These are phyloP conservation scores for Phylloscopus trochiloides DNA, from an alignment of 2,113 vertebrate species.

Conservation along the genomic window DNA sequence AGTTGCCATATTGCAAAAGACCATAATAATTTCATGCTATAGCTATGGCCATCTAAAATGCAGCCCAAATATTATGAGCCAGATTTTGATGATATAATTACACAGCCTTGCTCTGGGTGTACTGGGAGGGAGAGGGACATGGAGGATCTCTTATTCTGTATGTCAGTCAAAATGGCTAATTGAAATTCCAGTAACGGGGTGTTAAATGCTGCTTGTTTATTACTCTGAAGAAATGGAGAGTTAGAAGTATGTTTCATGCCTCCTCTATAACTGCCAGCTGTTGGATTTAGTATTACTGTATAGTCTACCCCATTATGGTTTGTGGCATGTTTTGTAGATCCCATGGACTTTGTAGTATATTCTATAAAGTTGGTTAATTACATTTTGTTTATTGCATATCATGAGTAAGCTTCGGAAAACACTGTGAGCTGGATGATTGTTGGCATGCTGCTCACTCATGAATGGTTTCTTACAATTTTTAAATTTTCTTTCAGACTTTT, in stretches of 20 bases:
- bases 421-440: neutral
- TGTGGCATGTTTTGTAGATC: neutral
- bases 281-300: neutral
- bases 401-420: neutral
- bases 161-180: neutral
- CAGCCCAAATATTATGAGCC: neutral
- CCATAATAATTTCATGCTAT: conserved; percentile 1
- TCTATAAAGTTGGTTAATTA: neutral
- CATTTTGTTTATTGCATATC: neutral
- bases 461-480: neutral
- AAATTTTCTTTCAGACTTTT: neutral
- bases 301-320: neutral
- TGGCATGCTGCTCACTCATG: neutral
- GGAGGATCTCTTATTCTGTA: neutral
- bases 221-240: neutral
- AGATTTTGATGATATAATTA: conserved; percentile 3
- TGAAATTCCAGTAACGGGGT: neutral
- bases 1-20: conserved; percentile 24
- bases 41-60: neutral
- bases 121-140: neutral
- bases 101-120: neutral
- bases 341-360: neutral
- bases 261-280: neutral
- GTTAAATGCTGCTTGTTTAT: neutral
- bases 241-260: neutral